Conservation (phyloP, 2,797 vertebrate species). For the Labroides dimidiatus region DNA sequence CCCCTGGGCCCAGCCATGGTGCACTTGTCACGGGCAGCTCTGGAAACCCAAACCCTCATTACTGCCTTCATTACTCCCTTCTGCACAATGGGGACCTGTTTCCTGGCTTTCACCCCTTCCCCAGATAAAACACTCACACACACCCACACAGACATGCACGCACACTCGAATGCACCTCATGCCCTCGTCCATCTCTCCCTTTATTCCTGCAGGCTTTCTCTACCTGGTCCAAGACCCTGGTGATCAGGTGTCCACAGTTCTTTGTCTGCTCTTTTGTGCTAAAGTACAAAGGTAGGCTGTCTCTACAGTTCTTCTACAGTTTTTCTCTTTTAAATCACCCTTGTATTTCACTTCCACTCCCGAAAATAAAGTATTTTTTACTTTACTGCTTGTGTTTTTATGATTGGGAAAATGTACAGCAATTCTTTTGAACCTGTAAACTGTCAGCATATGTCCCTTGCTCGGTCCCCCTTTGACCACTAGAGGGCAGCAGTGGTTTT, state of each 20-base stretch:
- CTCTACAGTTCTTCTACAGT: conserved; percentile 44
- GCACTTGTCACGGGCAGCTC: conserved; percentile 69
- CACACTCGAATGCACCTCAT: conserved; percentile 68
- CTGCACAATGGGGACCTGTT: conserved; percentile 79
- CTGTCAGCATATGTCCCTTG: no score
- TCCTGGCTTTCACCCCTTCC: conserved; percentile 67
- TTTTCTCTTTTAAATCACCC: conserved; percentile 12
- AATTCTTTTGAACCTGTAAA: no score
- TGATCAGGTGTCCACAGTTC: conserved; percentile 73
- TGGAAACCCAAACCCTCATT: conserved; percentile 82
- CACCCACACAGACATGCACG: conserved; percentile 58
- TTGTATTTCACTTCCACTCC: not conserved
- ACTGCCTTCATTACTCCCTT: conserved; percentile 75
- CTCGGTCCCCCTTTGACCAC: conserved; percentile 55
- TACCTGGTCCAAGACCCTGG: conserved; percentile 59
- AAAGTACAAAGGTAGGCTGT: conserved; percentile 65
- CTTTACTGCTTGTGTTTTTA: not conserved
- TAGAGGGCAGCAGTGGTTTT: conserved; percentile 54
- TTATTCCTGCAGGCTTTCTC: conserved; percentile 60
- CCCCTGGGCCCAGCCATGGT: conserved; percentile 45
- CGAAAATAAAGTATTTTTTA: not conserved
- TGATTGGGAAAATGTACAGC: not conserved
- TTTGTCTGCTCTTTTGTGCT: conserved; percentile 76
- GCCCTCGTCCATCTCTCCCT: conserved; percentile 59
- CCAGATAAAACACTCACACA: conserved; percentile 53